Evolutionary conservation across 2,888 invertebrate species (phyloP), one percentile per base, ranked within the genome.

Genomic region (Amblyjoppa proteus): DNA sequence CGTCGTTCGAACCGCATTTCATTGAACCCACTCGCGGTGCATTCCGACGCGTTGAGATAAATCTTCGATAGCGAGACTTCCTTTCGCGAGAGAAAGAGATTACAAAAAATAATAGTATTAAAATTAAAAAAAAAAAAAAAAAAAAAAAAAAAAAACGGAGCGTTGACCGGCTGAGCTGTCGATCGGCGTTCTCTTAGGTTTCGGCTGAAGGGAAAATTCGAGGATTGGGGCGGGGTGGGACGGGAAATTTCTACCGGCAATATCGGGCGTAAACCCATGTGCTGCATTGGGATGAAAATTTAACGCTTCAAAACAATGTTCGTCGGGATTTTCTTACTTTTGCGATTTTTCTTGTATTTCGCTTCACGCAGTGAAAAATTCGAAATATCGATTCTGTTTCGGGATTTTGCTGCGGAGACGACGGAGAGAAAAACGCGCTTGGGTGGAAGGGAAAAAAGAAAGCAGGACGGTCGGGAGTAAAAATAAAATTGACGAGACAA

Each of bases 221-320:
- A 6, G 9, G 25, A 20, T 28, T 20, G 28, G 11, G 13, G 28
- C 11, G 58, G 20, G 58, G 25, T 20, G 58, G 20, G 20, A 25
- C 7, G 56, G 53, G 58, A 13, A 7, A 28, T 25, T 20, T 11
- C 3, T 2, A 11, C 28, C 58, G 58, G 58, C 58, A 28, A 28
- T 25, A 28, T 58, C 58, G 58, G 58, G 58, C 58, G 58, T 58
- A 58, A 28, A 58, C 58, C 58, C 58, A 58, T 58, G 58, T 58
- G 58, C 58, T 28, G 56, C 56, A n/a, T 7, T 56, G n/a, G 20
- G 20, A n/a, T 56, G 28, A 58, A 58, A 28, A 25, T 3, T 28
- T 58, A 58, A 58, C 28, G 20, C 70, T 28, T 28, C 3, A 7
- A 3, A 20, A 25, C 11, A 28, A 28, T 25, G 3, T 3, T 58